Evolutionary conservation across 2,797 vertebrate species (phyloP).

Genomic region (Phoxinus dragarum): DNA sequence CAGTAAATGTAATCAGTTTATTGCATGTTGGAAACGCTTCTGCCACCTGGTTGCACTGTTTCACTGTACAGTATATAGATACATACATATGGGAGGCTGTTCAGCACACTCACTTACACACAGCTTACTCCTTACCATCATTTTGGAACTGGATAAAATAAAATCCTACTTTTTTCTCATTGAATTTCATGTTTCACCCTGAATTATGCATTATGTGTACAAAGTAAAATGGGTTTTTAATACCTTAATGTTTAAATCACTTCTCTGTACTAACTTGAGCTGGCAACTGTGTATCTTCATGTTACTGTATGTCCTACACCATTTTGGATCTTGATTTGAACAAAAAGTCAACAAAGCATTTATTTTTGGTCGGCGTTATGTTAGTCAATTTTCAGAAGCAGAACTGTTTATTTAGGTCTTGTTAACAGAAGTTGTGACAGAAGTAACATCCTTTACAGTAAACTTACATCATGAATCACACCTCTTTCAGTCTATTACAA

Average conservation of each 20-base stretch:
- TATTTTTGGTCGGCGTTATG: no score
- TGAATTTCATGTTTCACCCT: background rate
- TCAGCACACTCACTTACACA: background rate
- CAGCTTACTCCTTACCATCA: background rate
- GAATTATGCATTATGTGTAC: background rate
- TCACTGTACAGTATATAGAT: slow-evolving; percentile 33
- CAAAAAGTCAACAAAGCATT: background rate
- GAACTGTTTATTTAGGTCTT: background rate
- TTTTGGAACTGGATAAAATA: background rate
- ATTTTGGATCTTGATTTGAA: slow-evolving; percentile 8
- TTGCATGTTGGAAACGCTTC: background rate
- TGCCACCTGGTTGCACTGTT: slow-evolving; percentile 53
- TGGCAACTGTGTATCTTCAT: background rate
- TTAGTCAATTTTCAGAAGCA: background rate
- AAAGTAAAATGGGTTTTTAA: background rate
- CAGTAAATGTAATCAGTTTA: background rate
- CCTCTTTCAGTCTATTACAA: background rate
- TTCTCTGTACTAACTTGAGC: background rate
- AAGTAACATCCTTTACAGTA: background rate
- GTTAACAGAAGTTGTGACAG: background rate
- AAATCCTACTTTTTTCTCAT: background rate
- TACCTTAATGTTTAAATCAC: background rate
- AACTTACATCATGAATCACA: background rate
- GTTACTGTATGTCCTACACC: background rate
- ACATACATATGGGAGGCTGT: background rate